Percentiles rank a stretch among this genome's conserved stretches.
These are phyloP conservation scores for Zaprionus davidi DNA, from an alignment of 1,140 invertebrate species.

Conservation along the genomic window DNA sequence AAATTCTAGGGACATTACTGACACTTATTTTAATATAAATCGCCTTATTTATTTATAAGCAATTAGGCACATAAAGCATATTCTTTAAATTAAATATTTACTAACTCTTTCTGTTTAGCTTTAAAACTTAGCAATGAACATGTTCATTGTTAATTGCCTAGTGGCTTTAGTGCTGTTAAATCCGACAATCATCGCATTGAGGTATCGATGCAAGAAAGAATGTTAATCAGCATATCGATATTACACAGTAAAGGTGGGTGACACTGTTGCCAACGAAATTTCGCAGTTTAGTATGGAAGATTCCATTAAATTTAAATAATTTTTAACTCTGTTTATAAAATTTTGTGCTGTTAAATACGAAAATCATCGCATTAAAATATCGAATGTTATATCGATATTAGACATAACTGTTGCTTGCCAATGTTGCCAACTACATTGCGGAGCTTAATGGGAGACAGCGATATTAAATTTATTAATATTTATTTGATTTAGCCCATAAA, in stretches of 20 bases:
- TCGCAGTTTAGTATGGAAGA: no score
- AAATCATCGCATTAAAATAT: not conserved
- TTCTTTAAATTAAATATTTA: not conserved
- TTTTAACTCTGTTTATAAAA: not conserved
- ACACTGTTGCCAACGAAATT: no score
- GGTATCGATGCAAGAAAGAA: no score
- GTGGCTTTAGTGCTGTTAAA: no score
- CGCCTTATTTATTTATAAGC: not conserved
- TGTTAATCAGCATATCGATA: no score
- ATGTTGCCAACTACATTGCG: not conserved
- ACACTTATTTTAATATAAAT: not conserved
- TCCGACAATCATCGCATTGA: no score
- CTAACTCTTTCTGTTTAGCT: not conserved
- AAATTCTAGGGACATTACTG: not conserved
- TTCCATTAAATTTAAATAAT: not conserved
- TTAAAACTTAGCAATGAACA: no score
- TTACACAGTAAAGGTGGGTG: no score
- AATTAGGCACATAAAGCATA: not conserved
- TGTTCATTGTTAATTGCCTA: no score
- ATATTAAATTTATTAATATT: not conserved
- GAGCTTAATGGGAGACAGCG: not conserved
- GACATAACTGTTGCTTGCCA: not conserved
- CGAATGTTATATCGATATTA: not conserved
- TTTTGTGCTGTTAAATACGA: not conserved
- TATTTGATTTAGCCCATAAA: not conserved